Evolutionary conservation across 2,888 invertebrate species (phyloP).

Genomic region (Lampropteryx suffumata): DNA sequence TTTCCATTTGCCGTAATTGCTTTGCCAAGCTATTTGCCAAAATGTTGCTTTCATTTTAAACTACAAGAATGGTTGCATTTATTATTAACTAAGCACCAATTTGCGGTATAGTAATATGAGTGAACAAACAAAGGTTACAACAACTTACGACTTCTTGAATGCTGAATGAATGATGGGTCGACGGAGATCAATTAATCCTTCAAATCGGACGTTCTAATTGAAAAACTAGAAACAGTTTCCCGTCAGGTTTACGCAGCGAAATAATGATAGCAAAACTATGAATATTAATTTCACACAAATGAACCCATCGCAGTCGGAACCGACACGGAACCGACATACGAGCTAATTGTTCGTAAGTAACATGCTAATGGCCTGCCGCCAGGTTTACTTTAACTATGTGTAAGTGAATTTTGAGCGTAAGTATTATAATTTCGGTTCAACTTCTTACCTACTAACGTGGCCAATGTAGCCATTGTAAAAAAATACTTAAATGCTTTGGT

Average conservation of each 20-base stretch:
- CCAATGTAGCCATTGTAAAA: too few species aligned
- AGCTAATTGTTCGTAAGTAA: slow-evolving; percentile 72
- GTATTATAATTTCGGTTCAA: background rate
- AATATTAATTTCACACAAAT: slow-evolving; percentile 28
- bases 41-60: background rate
- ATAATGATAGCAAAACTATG: slow-evolving; percentile 23
- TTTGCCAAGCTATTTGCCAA: slow-evolving; percentile 10
- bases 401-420: too few species aligned
- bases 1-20: slow-evolving; percentile 9
- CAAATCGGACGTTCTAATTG: slow-evolving; percentile 7
- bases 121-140: too few species aligned
- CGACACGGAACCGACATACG: slow-evolving; percentile 15
- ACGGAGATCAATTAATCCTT: background rate
- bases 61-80: too few species aligned
- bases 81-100: too few species aligned
- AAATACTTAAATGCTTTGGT: too few species aligned
- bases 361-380: slow-evolving; percentile 62
- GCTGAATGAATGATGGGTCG: too few species aligned
- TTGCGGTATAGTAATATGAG: too few species aligned
- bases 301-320: slow-evolving; percentile 17
- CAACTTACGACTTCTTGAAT: background rate
- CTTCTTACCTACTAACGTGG: slow-evolving; percentile 13
- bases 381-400: slow-evolving; percentile 37
- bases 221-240: slow-evolving; percentile 7
- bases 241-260: slow-evolving; percentile 43